These are phyloP conservation scores for Nothocercus julius DNA, from an alignment of 2,113 vertebrate species.

Conservation along the genomic window DNA sequence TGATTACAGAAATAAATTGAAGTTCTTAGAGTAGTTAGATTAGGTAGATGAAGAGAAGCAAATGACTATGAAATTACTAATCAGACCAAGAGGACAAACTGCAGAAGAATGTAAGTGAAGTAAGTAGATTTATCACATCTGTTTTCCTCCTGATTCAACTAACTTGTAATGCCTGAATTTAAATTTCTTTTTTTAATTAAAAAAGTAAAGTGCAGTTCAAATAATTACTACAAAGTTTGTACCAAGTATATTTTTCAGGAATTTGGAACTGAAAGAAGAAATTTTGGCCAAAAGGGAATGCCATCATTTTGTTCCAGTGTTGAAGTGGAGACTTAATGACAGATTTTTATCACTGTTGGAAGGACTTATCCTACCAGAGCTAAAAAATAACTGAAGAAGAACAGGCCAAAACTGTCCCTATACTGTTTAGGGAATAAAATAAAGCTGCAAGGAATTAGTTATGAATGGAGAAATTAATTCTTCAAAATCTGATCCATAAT, in stretches of 20 bases:
- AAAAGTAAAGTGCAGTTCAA: neutral
- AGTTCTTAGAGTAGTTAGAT: neutral
- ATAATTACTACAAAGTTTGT: neutral
- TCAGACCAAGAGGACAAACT: neutral
- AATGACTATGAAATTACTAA: neutral
- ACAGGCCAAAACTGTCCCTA: neutral
- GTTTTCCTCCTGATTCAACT: neutral
- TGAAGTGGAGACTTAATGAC: neutral
- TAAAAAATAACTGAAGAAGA: neutral
- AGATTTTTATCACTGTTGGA: neutral
- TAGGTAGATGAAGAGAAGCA: neutral
- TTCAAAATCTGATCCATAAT: neutral
- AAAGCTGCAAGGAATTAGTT: neutral
- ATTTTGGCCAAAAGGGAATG: neutral
- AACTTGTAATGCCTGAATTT: neutral
- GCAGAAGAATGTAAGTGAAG: neutral
- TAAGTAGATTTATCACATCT: neutral
- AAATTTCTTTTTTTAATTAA: neutral
- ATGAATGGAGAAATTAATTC: neutral
- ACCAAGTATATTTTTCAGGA: neutral
- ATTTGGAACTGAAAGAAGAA: neutral
- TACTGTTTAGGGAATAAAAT: neutral
- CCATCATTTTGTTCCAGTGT: neutral
- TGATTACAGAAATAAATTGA: neutral
- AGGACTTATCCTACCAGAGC: neutral